Conservation (phyloP, 2,888 invertebrate genomes). For the Caradrina clavipalpis region DNA sequence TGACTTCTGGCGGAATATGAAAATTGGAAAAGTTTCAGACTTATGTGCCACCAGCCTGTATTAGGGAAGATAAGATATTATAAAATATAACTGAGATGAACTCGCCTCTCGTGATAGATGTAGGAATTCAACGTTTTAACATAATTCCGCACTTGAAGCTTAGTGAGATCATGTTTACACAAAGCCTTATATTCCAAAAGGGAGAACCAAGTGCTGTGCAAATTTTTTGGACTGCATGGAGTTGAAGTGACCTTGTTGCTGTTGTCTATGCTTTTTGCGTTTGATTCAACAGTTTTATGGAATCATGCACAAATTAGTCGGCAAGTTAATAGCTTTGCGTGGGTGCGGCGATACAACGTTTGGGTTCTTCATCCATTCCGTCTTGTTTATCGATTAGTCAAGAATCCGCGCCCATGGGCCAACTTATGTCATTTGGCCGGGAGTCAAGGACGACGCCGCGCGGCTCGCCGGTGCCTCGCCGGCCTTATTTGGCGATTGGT, state of each 20-base stretch:
- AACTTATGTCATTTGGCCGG: slow-evolving; percentile 91
- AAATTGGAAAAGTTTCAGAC: slow-evolving; percentile 80
- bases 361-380: slow-evolving; percentile 83
- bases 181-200: slow-evolving; percentile 31
- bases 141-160: slow-evolving; percentile 29
- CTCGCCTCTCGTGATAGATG: slow-evolving; percentile 38
- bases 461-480: slow-evolving; percentile 85
- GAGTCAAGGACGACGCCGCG: slow-evolving; percentile 88
- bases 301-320: slow-evolving; percentile 79
- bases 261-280: slow-evolving; percentile 60
- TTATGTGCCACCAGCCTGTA: slow-evolving; percentile 65
- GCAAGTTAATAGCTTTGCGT: slow-evolving; percentile 82
- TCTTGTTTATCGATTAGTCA: slow-evolving; percentile 89
- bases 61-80: slow-evolving; percentile 64
- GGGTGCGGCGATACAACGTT: slow-evolving; percentile 81
- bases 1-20: slow-evolving; percentile 76
- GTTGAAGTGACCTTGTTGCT: slow-evolving; percentile 55
- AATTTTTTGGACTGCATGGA: slow-evolving; percentile 38
- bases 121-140: slow-evolving; percentile 21
- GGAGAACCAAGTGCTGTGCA: slow-evolving; percentile 1
- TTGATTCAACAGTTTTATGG: slow-evolving; percentile 76
- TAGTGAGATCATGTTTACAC: slow-evolving; percentile 35
- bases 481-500: slow-evolving; percentile 90
- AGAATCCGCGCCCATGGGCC: slow-evolving; percentile 90
- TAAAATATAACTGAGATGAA: slow-evolving; percentile 58